phyloP scores from a whole-genome alignment of 2,113 vertebrate species.

The Microtus montanus region DNA sequence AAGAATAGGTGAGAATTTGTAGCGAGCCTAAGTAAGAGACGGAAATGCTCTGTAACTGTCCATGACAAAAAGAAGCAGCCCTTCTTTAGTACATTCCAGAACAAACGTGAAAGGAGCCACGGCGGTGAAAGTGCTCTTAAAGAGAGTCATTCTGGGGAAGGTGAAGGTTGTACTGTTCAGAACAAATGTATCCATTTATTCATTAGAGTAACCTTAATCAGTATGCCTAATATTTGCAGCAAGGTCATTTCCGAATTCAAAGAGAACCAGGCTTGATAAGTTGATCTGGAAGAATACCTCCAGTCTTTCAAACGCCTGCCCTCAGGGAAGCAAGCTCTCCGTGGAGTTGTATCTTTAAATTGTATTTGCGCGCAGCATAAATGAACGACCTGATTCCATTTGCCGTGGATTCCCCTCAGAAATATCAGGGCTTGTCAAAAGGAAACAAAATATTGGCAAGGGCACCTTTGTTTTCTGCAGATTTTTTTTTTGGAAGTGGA shows the following conservation, averaged over 20 bases:
- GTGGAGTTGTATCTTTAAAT: conserved; percentile 42
- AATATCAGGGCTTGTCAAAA: conserved; percentile 48
- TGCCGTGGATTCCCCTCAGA: conserved; percentile 32
- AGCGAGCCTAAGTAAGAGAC: not conserved
- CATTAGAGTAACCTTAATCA: not conserved
- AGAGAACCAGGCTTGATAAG: not conserved
- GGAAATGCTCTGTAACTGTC: not conserved
- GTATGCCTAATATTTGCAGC: not conserved
- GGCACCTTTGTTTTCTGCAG: conserved; percentile 54
- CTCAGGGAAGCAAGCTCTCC: not conserved
- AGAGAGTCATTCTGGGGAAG: not conserved
- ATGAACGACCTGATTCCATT: conserved; percentile 55
- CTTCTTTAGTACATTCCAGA: not conserved
- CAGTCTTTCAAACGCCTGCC: not conserved
- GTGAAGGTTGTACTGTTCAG: not conserved
- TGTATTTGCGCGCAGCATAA: conserved; percentile 20
- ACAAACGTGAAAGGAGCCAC: not conserved
- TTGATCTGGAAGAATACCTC: conserved; percentile 1
- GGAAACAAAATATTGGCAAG: conserved; percentile 60
- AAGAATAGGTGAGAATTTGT: not conserved
- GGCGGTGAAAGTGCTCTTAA: not conserved
- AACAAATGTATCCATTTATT: not conserved
- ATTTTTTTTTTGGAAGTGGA: conserved; percentile 24
- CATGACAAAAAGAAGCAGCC: not conserved
- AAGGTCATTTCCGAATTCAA: conserved; percentile 8